phyloP scores from a whole-genome alignment of 2,797 vertebrate genomes.

The Anas bernieri region DNA sequence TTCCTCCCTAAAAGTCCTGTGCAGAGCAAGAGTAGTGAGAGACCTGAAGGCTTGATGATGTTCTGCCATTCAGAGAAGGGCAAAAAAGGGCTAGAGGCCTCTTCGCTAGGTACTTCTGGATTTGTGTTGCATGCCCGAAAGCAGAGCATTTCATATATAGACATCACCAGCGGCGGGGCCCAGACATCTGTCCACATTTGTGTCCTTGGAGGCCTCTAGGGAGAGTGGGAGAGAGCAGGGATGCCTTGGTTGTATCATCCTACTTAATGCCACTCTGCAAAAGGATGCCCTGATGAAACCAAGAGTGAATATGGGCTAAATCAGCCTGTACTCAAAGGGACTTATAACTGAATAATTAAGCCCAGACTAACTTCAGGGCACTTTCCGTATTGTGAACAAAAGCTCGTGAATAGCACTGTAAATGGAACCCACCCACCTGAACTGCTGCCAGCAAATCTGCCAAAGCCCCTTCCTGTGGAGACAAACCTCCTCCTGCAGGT shows the following conservation, averaged over 20 bases:
- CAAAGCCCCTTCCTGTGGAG: slow-evolving; percentile 13
- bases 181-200: background rate
- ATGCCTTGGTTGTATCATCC: background rate
- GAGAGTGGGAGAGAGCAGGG: background rate
- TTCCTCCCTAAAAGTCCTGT: background rate
- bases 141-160: background rate
- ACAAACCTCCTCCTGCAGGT: slow-evolving; percentile 45
- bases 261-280: background rate
- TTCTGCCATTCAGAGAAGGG: background rate
- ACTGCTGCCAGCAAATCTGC: background rate
- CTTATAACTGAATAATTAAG: slow-evolving; percentile 42
- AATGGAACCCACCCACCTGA: slow-evolving; percentile 32
- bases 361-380: slow-evolving; percentile 34
- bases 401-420: background rate
- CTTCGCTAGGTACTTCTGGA: background rate
- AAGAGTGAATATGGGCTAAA: background rate
- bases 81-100: background rate
- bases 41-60: background rate
- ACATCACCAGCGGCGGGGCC: background rate
- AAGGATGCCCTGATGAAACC: background rate
- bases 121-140: background rate
- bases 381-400: slow-evolving; percentile 40
- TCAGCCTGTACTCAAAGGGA: background rate
- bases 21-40: background rate
- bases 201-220: background rate